A percentile compares a stretch with the other conserved stretches of the same genome.
Evolutionary conservation across 2,888 invertebrate genomes (phyloP).

Genomic region (Brachyopa scutellaris): DNA sequence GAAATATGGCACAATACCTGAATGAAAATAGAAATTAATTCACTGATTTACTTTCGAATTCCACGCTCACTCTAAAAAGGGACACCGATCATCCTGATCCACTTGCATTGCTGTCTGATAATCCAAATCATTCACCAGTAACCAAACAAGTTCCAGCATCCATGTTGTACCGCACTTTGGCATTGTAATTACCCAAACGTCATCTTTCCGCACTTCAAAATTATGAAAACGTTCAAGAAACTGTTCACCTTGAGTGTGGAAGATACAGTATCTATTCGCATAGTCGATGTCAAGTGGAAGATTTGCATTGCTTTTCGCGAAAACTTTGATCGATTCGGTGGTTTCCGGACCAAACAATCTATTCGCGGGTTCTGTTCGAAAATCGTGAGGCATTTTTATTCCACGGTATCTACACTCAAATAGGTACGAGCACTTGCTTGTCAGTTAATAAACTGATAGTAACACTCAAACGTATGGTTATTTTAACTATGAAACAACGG

Average conservation of each 20-base stretch:
- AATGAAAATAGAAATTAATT: conserved; percentile 19
- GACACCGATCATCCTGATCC: conserved; percentile 29
- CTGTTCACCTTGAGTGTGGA: background rate
- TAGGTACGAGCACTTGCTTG: too few species aligned
- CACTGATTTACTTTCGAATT: too few species aligned
- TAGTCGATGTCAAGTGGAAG: too few species aligned
- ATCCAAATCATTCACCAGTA: conserved; percentile 74
- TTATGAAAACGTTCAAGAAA: conserved; percentile 52
- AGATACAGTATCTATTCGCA: too few species aligned
- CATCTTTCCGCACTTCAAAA: conserved; percentile 73
- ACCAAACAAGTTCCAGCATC: conserved; percentile 75
- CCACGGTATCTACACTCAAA: too few species aligned
- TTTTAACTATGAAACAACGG: too few species aligned
- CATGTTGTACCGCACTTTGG: conserved; percentile 76
- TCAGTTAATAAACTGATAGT: too few species aligned
- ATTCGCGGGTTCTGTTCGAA: background rate
- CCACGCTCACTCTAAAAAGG: conserved; percentile 72
- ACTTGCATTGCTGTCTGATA: conserved; percentile 63
- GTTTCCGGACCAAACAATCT: background rate
- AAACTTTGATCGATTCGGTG: background rate
- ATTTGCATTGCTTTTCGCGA: background rate
- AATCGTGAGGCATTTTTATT: background rate
- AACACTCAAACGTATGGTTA: too few species aligned
- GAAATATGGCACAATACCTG: conserved; percentile 8
- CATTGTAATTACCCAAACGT: conserved; percentile 74